Base-by-base conservation (phyloP, 2,113 vertebrate genomes). In the Crocuta crocuta region DNA sequence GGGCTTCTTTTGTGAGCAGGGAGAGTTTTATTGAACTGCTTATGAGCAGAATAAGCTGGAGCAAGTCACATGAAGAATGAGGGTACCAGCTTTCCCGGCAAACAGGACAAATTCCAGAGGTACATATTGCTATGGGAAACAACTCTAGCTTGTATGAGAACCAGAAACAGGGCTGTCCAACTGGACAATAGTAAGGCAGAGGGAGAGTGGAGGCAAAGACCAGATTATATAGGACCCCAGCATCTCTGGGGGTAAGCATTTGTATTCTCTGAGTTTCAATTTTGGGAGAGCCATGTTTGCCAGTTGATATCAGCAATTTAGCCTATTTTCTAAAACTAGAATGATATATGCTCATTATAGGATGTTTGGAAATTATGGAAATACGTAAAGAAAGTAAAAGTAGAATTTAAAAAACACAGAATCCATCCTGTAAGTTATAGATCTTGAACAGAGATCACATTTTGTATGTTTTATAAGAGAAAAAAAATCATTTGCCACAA, bases 321-420 rank as follows among this genome's bases (percentile, higher is more conserved):
- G n/a, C 55, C 81, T 80, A 1, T 65, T 94, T 50, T 82, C 79
- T 96, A 88, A 97, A 82, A 68, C 48, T 73, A 50, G 10, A 55
- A 82, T 45, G 58, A 26, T 80, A 45, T 80, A 1, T 86, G 9
- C 48, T 97, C 23, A 43, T 87, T 93, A 71, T 43, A 63, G 71
- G 33, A 81, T 93, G 21, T 91, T 96, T 83, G n/a, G 31, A 80
- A 96, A 70, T 82, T 74, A 90, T n/a, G 89, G 45, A 76, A 97
- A 95, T 78, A 68, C 33, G 33, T 45, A 35, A 80, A 55, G 48
- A 90, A 97, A 94, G 35, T 79, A 43, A 74, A 82, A 88, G 45
- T 93, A 43, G 11, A 68, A 63, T 81, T 97, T 95, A 86, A 95
- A 97, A 97, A 96, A 76, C 58, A 91, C 35, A 92, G 45, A 80